Evolutionary conservation across 2,888 invertebrate genomes (phyloP), one percentile per base, ranked within the genome.

Genomic region (Mayetiola destructor): DNA sequence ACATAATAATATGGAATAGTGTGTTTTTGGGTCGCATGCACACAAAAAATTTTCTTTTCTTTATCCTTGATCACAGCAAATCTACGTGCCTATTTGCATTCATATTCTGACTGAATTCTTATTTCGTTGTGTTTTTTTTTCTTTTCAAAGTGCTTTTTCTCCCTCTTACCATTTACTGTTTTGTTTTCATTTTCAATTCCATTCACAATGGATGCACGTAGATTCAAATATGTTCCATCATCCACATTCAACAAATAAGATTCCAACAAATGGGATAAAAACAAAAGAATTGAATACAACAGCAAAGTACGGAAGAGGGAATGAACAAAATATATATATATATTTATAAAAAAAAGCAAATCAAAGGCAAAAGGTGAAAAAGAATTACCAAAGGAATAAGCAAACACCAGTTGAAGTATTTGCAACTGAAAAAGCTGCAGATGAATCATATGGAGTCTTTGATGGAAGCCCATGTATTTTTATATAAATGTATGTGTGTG

Each of bases 201-300:
- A 48, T 48, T 48, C 48, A 48, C 27, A 48, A 48, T 48, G n/a
- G n/a, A 48, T n/a, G 48, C 48, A 48, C 48, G 48, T 48, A n/a
- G n/a, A 48, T n/a, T 23, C 48, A 48, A 23, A 27, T 48, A 48
- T 48, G 14, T 48, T 16, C 29, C 48, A n/a, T 23, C 27, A 27
- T 48, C 27, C 29, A n/a, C 48, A 48, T 48, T 48, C 48, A 48
- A 48, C 48, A 48, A 48, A 48, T 48, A 27, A 23, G 27, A 48
- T 48, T 48, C 27, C 48, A 48, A 27, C 48, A 27, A 48, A 48
- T 48, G 48, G 48, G 18, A 42, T 23, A 42, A 42, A 20, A 42
- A 23, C 42, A 42, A 42, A 42, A 42, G 23, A n/a, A n/a, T n/a
- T 23, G 23, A 42, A 20, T 23, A 23, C 42, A 42, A 42, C 21